These are phyloP conservation scores for Limanda limanda DNA, from an alignment of 2,113 vertebrate species.

Conservation along the genomic window DNA sequence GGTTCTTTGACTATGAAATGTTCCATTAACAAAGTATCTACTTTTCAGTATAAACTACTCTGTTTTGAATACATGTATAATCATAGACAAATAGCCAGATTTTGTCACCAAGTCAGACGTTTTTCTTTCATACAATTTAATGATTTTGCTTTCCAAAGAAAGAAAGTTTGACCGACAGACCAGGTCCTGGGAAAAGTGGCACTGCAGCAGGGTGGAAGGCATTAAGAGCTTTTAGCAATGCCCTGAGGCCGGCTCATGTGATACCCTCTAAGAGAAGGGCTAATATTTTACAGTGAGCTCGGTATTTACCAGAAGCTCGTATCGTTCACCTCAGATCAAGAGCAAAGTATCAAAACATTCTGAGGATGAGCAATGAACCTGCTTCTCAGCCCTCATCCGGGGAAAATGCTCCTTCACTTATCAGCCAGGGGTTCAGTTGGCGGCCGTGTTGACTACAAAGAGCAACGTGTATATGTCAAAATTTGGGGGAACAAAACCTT, in stretches of 20 bases:
- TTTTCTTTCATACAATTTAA: neutral
- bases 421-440: conserved; percentile 33
- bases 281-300: conserved; percentile 70
- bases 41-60: no score
- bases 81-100: neutral
- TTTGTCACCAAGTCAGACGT: conserved; percentile 1
- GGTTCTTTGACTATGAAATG: neutral
- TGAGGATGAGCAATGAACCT: conserved; percentile 57
- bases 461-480: neutral
- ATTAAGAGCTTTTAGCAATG: conserved; percentile 76
- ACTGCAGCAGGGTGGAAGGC: conserved; percentile 52
- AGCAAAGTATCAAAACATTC: conserved; percentile 70
- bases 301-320: conserved; percentile 73
- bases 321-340: conserved; percentile 62
- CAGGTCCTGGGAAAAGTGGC: conserved; percentile 71
- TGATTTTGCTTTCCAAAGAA: neutral
- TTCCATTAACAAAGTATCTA: neutral
- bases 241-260: conserved; percentile 67
- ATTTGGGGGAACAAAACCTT: conserved; percentile 4
- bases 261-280: conserved; percentile 64
- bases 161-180: conserved; percentile 69
- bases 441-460: conserved; percentile 39
- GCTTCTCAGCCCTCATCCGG: conserved; percentile 14
- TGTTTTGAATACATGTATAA: neutral
- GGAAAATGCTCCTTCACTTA: conserved; percentile 33